A percentile compares a stretch with the other conserved stretches of the same genome.
phyloP scores from a whole-genome alignment of 2,113 vertebrate genomes.

The Sander lucioperca region DNA sequence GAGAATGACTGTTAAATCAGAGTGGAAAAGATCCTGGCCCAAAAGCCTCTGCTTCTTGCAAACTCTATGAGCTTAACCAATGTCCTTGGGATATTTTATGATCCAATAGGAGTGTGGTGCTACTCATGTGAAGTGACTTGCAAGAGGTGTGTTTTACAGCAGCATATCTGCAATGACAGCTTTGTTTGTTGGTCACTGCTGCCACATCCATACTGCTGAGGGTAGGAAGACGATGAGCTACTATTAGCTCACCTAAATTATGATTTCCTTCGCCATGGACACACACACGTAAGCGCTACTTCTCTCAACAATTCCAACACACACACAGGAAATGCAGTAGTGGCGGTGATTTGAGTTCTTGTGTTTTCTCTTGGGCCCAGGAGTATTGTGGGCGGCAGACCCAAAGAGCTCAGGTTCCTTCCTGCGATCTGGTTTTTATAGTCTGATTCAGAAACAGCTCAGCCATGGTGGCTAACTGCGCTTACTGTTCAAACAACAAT shows the following conservation, averaged over 20 bases:
- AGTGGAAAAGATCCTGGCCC: constrained; percentile 32
- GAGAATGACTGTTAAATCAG: constrained; percentile 34
- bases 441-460: constrained; percentile 49
- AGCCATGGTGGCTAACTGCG: constrained; percentile 27
- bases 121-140: constrained; percentile 23
- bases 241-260: constrained; percentile 30
- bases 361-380: constrained; percentile 31
- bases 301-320: constrained; percentile 5
- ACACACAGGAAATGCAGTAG: constrained; percentile 44
- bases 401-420: constrained; percentile 60
- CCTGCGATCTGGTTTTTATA: constrained; percentile 50
- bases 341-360: constrained; percentile 15
- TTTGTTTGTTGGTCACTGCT: constrained; percentile 35
- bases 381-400: constrained; percentile 52
- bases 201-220: constrained; percentile 10
- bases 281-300: background rate
- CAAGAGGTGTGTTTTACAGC: constrained; percentile 10
- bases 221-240: constrained; percentile 7
- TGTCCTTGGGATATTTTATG: constrained; percentile 13
- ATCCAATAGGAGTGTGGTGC: background rate
- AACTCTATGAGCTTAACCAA: constrained; percentile 35
- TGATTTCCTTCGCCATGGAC: background rate
- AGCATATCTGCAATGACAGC: background rate
- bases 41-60: constrained; percentile 30
- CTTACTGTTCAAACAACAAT: constrained; percentile 30